phyloP scores from a whole-genome alignment of 2,888 invertebrate species.

The Stramonita haemastoma region DNA sequence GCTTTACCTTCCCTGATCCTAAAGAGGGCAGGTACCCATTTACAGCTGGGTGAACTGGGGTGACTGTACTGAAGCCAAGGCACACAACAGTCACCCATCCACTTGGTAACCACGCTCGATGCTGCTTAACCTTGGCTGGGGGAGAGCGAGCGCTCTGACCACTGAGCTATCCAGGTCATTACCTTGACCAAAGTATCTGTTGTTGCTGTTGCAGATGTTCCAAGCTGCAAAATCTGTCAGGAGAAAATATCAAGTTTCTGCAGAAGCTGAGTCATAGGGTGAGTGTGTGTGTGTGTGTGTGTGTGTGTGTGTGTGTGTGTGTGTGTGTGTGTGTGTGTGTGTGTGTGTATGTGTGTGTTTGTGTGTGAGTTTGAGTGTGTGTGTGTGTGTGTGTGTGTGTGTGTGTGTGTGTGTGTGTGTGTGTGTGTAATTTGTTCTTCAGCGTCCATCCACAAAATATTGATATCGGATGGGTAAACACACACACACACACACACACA shows the following conservation, averaged over 20 bases:
- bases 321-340: constrained; percentile 8
- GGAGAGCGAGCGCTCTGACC: too few relatives aligned
- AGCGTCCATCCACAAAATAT: background rate
- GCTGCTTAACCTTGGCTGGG: too few relatives aligned
- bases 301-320: background rate
- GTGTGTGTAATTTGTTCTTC: background rate
- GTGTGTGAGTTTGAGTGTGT: background rate
- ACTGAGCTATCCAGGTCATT: too few relatives aligned
- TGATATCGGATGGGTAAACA: too few relatives aligned
- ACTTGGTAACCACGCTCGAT: too few relatives aligned
- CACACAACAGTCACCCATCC: too few relatives aligned
- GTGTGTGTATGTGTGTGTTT: background rate
- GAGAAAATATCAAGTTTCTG: constrained; percentile 58
- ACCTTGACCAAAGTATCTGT: background rate
- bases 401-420: background rate
- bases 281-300: constrained; percentile 30
- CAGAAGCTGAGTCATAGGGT: constrained; percentile 56
- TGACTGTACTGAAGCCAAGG: too few relatives aligned
- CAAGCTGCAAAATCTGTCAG: constrained; percentile 51
- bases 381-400: background rate
- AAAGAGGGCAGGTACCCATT: too few relatives aligned
- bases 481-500: too few relatives aligned
- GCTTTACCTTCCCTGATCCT: too few relatives aligned
- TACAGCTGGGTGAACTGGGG: too few relatives aligned
- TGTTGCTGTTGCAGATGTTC: constrained; percentile 47